phyloP scores from a whole-genome alignment of 2,888 invertebrate genomes.

The Torymus auratus region DNA sequence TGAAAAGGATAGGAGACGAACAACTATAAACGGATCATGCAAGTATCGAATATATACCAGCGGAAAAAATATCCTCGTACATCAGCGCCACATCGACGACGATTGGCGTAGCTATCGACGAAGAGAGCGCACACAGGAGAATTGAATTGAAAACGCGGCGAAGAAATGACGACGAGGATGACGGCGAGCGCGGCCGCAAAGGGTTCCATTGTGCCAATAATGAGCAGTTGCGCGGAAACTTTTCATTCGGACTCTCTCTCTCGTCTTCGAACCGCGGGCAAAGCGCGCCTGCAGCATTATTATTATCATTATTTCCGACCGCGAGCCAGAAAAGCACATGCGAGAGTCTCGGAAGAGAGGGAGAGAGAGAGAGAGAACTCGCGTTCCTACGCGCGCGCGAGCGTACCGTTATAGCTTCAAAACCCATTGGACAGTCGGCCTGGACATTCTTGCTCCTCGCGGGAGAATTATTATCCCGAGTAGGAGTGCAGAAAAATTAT shows the following conservation, averaged over 20 bases:
- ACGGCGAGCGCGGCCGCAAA: not conserved
- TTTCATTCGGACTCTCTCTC: constrained; percentile 31
- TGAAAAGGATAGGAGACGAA: too few relatives aligned
- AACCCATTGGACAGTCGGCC: constrained; percentile 43
- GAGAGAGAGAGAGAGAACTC: constrained; percentile 10
- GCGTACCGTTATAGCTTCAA: constrained; percentile 48
- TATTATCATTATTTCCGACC: constrained; percentile 44
- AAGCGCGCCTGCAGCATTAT: too few relatives aligned
- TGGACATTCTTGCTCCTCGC: constrained; percentile 21
- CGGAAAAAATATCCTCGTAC: too few relatives aligned
- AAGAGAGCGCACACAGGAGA: too few relatives aligned
- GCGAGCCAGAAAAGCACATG: constrained; percentile 37
- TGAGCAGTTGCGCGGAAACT: constrained; percentile 38
- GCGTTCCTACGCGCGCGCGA: constrained; percentile 35
- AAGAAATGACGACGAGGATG: too few relatives aligned
- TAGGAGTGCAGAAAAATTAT: constrained; percentile 9
- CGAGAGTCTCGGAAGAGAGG: constrained; percentile 1
- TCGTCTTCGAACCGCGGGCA: constrained; percentile 7
- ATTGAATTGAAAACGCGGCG: too few relatives aligned
- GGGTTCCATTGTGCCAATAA: constrained; percentile 28
- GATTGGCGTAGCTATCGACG: too few relatives aligned
- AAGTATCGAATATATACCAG: too few relatives aligned
- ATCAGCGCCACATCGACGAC: too few relatives aligned
- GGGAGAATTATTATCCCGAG: constrained; percentile 19
- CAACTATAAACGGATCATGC: too few relatives aligned